Evolutionary conservation across 1,140 invertebrate genomes (phyloP).

Genomic region (Diplogasteroides magnus): DNA sequence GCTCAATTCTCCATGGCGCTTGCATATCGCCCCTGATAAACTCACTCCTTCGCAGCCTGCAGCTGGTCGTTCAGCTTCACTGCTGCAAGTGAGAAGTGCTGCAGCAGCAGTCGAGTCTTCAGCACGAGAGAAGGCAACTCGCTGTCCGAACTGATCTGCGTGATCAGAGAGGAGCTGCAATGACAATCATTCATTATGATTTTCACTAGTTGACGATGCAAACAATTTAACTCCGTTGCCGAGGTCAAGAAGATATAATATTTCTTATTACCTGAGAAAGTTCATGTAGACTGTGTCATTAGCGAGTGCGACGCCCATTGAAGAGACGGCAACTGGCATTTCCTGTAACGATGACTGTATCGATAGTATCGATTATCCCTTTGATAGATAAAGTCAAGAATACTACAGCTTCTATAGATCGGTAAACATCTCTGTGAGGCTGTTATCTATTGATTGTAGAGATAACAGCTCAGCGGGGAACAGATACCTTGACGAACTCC

Average conservation of each 20-base stretch:
- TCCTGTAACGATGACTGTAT: no score
- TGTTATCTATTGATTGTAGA: no score
- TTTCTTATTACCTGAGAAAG: constrained; percentile 24
- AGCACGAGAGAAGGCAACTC: constrained; percentile 48
- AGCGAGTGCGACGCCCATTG: constrained; percentile 41
- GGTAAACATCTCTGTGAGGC: no score
- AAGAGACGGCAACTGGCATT: constrained; percentile 2
- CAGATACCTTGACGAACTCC: constrained; percentile 17
- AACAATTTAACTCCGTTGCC: no score
- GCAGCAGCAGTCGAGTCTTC: constrained; percentile 50
- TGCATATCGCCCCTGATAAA: background rate
- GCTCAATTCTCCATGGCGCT: background rate
- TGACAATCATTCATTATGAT: constrained; percentile 11
- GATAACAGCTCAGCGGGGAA: no score
- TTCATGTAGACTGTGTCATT: constrained; percentile 51
- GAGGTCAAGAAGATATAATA: background rate
- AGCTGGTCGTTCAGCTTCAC: constrained; percentile 39
- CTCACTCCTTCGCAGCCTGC: constrained; percentile 17
- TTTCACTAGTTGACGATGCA: no score
- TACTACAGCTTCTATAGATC: no score
- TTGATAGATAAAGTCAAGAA: no score
- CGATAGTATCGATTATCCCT: no score
- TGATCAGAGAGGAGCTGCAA: constrained; percentile 32
- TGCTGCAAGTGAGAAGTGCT: constrained; percentile 52
- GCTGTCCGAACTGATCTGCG: constrained; percentile 35